phyloP scores from a whole-genome alignment of 2,888 invertebrate species.

The Latrodectus hesperus region DNA sequence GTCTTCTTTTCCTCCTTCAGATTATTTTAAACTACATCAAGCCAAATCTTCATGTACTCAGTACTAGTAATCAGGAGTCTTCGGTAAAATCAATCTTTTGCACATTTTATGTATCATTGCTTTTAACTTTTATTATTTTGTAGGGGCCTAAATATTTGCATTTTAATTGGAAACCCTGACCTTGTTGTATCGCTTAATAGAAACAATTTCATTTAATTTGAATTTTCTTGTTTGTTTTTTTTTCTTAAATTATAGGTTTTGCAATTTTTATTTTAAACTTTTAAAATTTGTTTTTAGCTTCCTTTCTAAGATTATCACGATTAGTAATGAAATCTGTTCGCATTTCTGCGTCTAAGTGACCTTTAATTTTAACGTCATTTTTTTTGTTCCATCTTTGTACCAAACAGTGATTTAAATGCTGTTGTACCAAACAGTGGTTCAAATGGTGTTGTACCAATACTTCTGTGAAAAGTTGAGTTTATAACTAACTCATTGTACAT shows the following conservation, averaged over 20 bases:
- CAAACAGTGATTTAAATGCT: not conserved
- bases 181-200: not conserved
- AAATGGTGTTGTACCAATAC: not conserved
- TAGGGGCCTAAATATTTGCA: not conserved
- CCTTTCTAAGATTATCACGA: not conserved
- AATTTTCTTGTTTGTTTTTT: not conserved
- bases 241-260: not conserved
- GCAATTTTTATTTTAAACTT: not conserved
- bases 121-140: slow-evolving; percentile 5
- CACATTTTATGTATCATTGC: not conserved
- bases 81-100: not conserved
- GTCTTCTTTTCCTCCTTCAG: not conserved
- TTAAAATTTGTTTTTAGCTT: slow-evolving; percentile 7
- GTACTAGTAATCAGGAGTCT: not conserved
- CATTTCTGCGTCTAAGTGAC: not conserved
- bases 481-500: not conserved
- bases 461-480: not conserved
- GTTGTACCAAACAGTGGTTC: not conserved
- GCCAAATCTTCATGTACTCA: not conserved
- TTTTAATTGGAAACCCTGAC: not conserved
- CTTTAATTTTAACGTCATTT: not conserved
- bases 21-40: not conserved
- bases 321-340: not conserved
- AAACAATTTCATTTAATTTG: not conserved
- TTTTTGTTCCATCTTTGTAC: not conserved